Evolutionary conservation across 2,888 invertebrate genomes (phyloP), one percentile per base, ranked within the genome.

Genomic region (Nezara viridula): DNA sequence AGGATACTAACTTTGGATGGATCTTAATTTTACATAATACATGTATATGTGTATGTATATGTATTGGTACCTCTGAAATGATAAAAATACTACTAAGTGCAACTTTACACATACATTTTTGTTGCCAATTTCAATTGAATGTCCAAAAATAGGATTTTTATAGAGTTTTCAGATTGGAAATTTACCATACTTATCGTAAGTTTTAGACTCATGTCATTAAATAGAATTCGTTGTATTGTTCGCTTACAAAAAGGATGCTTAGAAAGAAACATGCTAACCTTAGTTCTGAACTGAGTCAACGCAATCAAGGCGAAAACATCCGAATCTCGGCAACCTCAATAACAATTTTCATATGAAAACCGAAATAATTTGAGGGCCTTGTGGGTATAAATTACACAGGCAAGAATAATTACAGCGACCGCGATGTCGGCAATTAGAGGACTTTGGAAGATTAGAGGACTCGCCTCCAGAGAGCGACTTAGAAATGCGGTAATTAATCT

Each of bases 401-500:
- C 32, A 32, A 12, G 49, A 86, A 86, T 50, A 86, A 50, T 86
- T 50, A 85, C 49, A 49, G 44, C 10, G 40, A n/a, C 27, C 6
- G 44, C 10, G 86, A 37, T 37, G 37, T 0, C 6, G 9, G 86
- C 86, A 32, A 49, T 27, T 37, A 86, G 50, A 24, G 50, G 24
- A 27, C 50, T 40, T 32, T 14, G 32, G 14, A 37, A 32, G 86
- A 50, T 52, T 52, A 52, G 52, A 52, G 86, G 86, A 86, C 50
- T 24, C 14, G 24, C 81, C 47, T 19, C 2, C 7, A 12, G 47
- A 27, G 47, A 47, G 47, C n/a, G 52, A 52, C 49, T 86, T 86
- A 86, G 86, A 86, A 32, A 86, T 32, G 32, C 27, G n/a, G 52
- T 47, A 86, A 86, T 86, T 86, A 86, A 86, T 86, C n/a, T 47